Conservation (phyloP, 1,140 invertebrate species). For the Anadara kagoshimensis region DNA sequence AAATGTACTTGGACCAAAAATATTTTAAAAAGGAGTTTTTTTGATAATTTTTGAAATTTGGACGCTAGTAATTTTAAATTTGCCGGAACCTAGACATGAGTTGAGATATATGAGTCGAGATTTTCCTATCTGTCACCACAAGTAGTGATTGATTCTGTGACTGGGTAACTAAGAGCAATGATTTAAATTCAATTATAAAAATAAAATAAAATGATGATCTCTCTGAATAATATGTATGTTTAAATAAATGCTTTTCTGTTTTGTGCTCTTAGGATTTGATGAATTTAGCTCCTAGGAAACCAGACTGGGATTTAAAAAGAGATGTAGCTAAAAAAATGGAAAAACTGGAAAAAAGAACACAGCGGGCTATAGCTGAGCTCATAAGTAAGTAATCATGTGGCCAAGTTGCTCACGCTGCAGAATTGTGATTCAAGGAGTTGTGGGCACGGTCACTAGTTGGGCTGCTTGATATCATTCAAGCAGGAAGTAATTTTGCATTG, state of each 20-base stretch:
- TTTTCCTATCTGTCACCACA: no score
- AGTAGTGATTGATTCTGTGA: neutral
- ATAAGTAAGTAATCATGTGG: constrained; percentile 81
- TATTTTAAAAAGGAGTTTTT: no score
- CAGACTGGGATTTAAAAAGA: constrained; percentile 98
- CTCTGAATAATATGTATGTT: neutral
- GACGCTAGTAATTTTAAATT: no score
- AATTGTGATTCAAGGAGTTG: neutral
- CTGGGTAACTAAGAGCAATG: neutral
- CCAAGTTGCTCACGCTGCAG: neutral
- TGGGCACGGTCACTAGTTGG: neutral
- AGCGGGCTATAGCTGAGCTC: constrained; percentile 95
- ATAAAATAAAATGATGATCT: neutral
- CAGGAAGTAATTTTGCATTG: neutral
- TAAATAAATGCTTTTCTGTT: constrained; percentile 4
- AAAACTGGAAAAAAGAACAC: constrained; percentile 91
- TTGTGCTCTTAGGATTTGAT: constrained; percentile 83
- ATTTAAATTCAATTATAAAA: neutral
- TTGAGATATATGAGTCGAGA: no score
- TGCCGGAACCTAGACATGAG: no score
- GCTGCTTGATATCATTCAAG: neutral
- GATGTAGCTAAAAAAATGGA: constrained; percentile 94
- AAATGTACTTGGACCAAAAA: no score
- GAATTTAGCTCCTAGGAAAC: constrained; percentile 94
- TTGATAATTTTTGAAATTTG: no score